Percentiles rank a stretch among this genome's conserved stretches.
Conservation (phyloP, 2,797 vertebrate genomes). For the Enteromius unitaeniatus region DNA sequence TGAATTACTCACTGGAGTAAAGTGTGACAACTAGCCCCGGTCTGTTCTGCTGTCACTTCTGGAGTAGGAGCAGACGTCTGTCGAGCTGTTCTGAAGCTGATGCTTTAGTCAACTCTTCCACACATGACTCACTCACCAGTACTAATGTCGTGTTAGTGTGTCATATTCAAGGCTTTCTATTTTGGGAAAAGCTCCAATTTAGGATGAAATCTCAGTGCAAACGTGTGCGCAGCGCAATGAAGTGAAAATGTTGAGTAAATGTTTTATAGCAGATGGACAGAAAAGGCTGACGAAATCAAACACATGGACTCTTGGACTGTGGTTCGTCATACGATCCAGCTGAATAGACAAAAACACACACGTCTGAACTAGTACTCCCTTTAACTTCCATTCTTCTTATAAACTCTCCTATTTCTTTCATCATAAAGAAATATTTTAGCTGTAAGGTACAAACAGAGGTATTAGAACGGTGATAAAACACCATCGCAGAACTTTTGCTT, state of each 20-base stretch:
- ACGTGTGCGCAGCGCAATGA: background rate
- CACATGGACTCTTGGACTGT: constrained; percentile 41
- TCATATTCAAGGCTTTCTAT: background rate
- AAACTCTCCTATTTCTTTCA: background rate
- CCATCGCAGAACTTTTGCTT: background rate
- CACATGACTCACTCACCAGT: background rate
- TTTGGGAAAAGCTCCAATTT: background rate
- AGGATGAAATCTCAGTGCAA: background rate
- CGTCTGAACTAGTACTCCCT: background rate
- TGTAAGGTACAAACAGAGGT: background rate
- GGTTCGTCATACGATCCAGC: constrained; percentile 26
- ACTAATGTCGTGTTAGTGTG: background rate
- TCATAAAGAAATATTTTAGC: background rate
- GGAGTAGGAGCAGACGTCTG: background rate
- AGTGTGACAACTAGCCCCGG: background rate
- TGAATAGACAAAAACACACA: background rate
- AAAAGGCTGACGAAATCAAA: constrained; percentile 9
- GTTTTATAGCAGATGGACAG: constrained; percentile 13
- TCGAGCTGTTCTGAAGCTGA: background rate
- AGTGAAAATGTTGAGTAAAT: constrained; percentile 8
- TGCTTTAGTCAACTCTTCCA: background rate
- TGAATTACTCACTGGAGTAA: background rate
- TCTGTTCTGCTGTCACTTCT: background rate
- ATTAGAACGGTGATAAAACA: background rate
- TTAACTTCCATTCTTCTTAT: background rate